Conservation (phyloP, 2,888 invertebrate genomes). For the Teinopalpus imperialis region DNA sequence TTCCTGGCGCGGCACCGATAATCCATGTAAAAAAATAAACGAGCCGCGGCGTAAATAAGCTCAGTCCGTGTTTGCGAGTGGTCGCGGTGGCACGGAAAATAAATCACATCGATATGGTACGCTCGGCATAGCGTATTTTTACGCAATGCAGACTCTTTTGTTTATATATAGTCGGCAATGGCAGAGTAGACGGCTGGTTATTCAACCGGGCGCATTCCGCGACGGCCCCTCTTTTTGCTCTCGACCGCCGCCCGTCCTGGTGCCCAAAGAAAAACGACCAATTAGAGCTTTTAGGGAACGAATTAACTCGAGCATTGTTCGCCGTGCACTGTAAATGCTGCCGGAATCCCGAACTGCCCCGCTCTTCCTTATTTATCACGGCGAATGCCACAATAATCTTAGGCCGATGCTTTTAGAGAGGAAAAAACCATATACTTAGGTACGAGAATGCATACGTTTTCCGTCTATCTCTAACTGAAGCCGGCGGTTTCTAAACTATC, state of each 20-base stretch:
- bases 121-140: conserved; percentile 72
- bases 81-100: conserved; percentile 63
- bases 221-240: conserved; percentile 76
- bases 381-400: conserved; percentile 17
- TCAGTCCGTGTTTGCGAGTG: conserved; percentile 57
- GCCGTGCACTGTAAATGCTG: conserved; percentile 35
- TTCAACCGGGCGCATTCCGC: conserved; percentile 79
- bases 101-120: conserved; percentile 67
- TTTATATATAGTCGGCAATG: conserved; percentile 64
- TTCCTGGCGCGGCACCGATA: conserved; percentile 79
- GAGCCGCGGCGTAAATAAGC: conserved; percentile 69
- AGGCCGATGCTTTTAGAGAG: conserved; percentile 10
- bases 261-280: conserved; percentile 54
- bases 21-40: conserved; percentile 72
- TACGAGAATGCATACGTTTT: conserved; percentile 25
- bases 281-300: conserved; percentile 73
- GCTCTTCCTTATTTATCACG: conserved; percentile 24
- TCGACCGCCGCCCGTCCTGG: conserved; percentile 42
- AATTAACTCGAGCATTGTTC: conserved; percentile 67
- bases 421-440: conserved; percentile 6
- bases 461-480: conserved; percentile 47
- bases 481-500: conserved; percentile 23
- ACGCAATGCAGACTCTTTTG: conserved; percentile 74
- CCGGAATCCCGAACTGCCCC: conserved; percentile 28
- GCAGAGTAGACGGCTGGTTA: conserved; percentile 71